Evolutionary conservation across 1,140 invertebrate species (phyloP).

Genomic region (Zaprionus capensis): DNA sequence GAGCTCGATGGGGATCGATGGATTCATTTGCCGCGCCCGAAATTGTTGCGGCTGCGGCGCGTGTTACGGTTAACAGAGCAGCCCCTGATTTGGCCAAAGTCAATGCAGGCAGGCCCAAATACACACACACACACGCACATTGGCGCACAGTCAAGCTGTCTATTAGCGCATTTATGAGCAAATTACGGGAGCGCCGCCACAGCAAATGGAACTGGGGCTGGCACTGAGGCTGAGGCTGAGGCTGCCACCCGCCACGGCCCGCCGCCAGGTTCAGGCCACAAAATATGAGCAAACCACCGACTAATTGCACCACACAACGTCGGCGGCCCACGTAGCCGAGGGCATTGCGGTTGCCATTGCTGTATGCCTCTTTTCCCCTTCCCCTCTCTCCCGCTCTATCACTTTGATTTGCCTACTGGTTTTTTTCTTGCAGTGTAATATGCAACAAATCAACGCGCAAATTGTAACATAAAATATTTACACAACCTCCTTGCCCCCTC

Average conservation of each 20-base stretch:
- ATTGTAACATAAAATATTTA: conserved; percentile 81
- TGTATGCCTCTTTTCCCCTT: not conserved
- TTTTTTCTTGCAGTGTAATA: conserved; percentile 58
- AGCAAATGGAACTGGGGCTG: conserved; percentile 41
- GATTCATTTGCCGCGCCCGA: conserved; percentile 25
- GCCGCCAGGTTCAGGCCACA: conserved; percentile 52
- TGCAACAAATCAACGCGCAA: conserved; percentile 78
- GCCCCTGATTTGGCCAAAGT: conserved; percentile 20
- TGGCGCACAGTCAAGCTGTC: conserved; percentile 47
- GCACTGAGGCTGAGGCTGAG: not conserved
- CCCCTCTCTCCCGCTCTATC: not conserved
- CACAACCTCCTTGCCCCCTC: conserved; percentile 34
- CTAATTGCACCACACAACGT: conserved; percentile 71
- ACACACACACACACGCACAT: conserved; percentile 37
- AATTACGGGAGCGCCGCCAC: conserved; percentile 75
- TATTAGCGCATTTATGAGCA: conserved; percentile 78
- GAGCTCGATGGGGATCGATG: conserved; percentile 1
- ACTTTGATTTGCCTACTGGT: conserved; percentile 44
- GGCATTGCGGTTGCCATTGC: conserved; percentile 37
- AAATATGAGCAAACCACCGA: conserved; percentile 52
- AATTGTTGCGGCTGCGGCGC: conserved; percentile 39
- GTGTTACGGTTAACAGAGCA: conserved; percentile 41
- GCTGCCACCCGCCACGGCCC: conserved; percentile 22
- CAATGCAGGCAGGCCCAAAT: not conserved
- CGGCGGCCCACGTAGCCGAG: conserved; percentile 67